Percentiles rank a stretch among this genome's conserved stretches.
These are phyloP conservation scores for Suillia variegata DNA, from an alignment of 2,888 invertebrate species.

Conservation along the genomic window DNA sequence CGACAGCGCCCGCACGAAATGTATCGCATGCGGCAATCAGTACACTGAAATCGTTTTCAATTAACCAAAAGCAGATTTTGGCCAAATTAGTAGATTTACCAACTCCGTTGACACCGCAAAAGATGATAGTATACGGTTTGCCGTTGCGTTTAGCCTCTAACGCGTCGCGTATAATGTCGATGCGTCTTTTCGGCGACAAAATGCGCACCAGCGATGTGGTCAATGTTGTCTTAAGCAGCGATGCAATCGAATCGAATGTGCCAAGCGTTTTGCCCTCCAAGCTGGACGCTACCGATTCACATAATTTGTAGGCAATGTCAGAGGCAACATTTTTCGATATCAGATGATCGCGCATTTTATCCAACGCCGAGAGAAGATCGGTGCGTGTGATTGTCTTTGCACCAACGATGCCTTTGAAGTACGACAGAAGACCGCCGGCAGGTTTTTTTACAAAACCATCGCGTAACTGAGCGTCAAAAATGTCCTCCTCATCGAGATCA, in stretches of 20 bases:
- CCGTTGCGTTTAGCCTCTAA: constrained; percentile 82
- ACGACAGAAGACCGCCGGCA: constrained; percentile 71
- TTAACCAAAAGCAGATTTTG: constrained; percentile 99
- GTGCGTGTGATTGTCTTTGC: constrained; percentile 82
- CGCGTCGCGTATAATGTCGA: constrained; percentile 96
- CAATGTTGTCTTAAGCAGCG: constrained; percentile 84
- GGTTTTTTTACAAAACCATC: constrained; percentile 15
- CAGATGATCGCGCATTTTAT: constrained; percentile 93
- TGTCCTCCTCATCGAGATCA: constrained; percentile 68
- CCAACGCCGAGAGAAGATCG: constrained; percentile 84
- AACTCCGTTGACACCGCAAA: constrained; percentile 98
- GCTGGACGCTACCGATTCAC: constrained; percentile 88
- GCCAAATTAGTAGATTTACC: constrained; percentile 99
- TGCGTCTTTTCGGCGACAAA: constrained; percentile 90
- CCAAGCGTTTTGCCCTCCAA: constrained; percentile 91
- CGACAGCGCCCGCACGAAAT: constrained; percentile 98
- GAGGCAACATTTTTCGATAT: constrained; percentile 97
- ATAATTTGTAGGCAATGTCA: constrained; percentile 92
- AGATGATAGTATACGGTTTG: constrained; percentile 94
- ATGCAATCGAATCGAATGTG: constrained; percentile 92
- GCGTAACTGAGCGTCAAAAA: constrained; percentile 52
- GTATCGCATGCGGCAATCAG: constrained; percentile 99
- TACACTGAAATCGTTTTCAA: constrained; percentile 95
- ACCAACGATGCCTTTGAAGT: constrained; percentile 87
- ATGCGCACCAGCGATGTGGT: constrained; percentile 92